A percentile compares a stretch with the other conserved stretches of the same genome.
Conservation (phyloP, 2,888 invertebrate species). For the Sialis lutaria region DNA sequence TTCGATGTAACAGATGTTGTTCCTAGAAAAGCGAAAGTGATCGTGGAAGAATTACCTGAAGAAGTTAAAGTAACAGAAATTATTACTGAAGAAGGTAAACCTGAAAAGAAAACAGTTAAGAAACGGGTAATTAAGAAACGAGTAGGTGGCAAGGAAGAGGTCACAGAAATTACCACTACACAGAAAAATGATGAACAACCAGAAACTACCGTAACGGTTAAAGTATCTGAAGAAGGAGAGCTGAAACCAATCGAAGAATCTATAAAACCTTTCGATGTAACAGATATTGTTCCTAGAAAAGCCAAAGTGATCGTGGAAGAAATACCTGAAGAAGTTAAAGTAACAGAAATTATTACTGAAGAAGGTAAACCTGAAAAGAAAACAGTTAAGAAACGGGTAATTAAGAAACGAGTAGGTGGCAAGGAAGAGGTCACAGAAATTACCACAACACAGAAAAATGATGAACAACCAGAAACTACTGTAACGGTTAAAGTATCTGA, state of each 20-base stretch:
- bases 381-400: constrained; percentile 13
- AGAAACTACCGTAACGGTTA: constrained; percentile 21
- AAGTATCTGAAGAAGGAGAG: constrained; percentile 15
- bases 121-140: constrained; percentile 15
- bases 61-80: constrained; percentile 13
- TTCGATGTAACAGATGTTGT: constrained; percentile 1
- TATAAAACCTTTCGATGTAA: constrained; percentile 17
- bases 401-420: constrained; percentile 19
- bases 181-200: constrained; percentile 28
- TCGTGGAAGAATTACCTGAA: constrained; percentile 18
- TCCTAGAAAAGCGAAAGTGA: constrained; percentile 5
- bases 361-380: constrained; percentile 18
- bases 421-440: constrained; percentile 19
- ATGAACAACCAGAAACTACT: constrained; percentile 16
- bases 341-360: constrained; percentile 16
- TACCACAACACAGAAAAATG: constrained; percentile 13
- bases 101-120: constrained; percentile 15
- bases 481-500: constrained; percentile 12
- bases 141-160: constrained; percentile 17
- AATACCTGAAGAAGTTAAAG: constrained; percentile 18
- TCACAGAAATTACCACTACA: constrained; percentile 27
- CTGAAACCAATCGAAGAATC: constrained; percentile 9
- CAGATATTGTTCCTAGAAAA: constrained; percentile 23
- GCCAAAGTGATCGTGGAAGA: constrained; percentile 12
- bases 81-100: constrained; percentile 15